phyloP scores from a whole-genome alignment of 2,797 vertebrate species.

The Gobionotothen gibberifrons region DNA sequence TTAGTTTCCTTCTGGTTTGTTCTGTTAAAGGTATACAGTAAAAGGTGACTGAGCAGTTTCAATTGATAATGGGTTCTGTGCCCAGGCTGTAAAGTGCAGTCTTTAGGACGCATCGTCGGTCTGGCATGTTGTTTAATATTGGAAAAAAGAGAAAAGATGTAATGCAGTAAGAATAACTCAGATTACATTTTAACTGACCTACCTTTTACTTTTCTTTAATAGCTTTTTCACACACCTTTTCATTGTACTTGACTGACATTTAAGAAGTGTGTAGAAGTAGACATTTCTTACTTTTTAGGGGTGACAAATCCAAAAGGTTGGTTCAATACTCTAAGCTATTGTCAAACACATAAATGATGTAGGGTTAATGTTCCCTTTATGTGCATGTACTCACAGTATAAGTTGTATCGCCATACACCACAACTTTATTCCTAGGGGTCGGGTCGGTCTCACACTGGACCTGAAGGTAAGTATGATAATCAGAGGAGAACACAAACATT shows the following conservation, averaged over 20 bases:
- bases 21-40: no score
- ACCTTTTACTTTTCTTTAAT: neutral
- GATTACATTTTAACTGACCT: neutral
- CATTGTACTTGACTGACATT: no score
- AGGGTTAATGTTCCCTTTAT: no score
- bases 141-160: neutral
- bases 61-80: no score
- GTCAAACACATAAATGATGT: neutral
- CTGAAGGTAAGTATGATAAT: constrained; percentile 1
- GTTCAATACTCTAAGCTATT: neutral
- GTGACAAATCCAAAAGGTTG: no score
- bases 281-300: neutral
- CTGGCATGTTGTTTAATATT: neutral
- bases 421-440: neutral
- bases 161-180: neutral
- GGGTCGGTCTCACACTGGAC: constrained; percentile 11
- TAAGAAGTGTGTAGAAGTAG: neutral
- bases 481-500: neutral
- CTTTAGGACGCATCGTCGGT: no score
- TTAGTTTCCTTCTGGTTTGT: no score
- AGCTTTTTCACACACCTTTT: neutral
- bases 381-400: constrained; percentile 4
- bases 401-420: neutral
- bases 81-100: no score
- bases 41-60: no score